Evolutionary conservation across 2,797 vertebrate genomes (phyloP), one percentile per base, ranked within the genome.

Genomic region (Nothura maculosa): DNA sequence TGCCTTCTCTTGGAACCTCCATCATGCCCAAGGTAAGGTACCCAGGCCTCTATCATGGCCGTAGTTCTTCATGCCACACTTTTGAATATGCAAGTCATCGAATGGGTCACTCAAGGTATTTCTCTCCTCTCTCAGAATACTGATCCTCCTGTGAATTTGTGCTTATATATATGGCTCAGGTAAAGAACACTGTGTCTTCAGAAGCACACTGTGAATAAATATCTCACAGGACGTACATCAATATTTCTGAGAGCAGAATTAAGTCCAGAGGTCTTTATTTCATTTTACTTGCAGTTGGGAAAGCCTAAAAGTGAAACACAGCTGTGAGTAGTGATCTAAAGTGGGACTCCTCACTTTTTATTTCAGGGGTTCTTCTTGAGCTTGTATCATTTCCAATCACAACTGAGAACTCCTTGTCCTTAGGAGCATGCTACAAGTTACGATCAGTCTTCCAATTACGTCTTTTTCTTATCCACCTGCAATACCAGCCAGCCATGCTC

Each of bases 131-230:
- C 85, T 30, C 5, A 64, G 54, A 75, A 82, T n/a, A 74, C 8
- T 7, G 36, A 38, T n/a, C 48, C 4, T 0, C 68, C 28, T 55
- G 32, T 32, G 32, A 40, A 12, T 2, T 17, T 55, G 10, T 6
- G 47, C 0, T 0, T 48, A 20, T 10, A 82, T 61, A 79, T 82
- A 36, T 28, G 61, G 32, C 28, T 66, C 25, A 1, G 0, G 5
- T 12, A 34, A 30, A 30, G 22, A 87, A 42, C 45, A 45, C 43
- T 70, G 9, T 75, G 7, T 42, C 38, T 25, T 75, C 25, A 25
- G 48, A 75, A 82, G 19, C n/a, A 32, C 22, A 18, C 19, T 19
- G 4, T n/a, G n/a, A 10, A 2, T 84, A 28, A 10, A 3, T 85
- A 30, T 61, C 55, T 89, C 2, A 1, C 25, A 48, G 43, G 25